Conservation (phyloP, 2,888 invertebrate species). For the Lydus trimaculatus region DNA sequence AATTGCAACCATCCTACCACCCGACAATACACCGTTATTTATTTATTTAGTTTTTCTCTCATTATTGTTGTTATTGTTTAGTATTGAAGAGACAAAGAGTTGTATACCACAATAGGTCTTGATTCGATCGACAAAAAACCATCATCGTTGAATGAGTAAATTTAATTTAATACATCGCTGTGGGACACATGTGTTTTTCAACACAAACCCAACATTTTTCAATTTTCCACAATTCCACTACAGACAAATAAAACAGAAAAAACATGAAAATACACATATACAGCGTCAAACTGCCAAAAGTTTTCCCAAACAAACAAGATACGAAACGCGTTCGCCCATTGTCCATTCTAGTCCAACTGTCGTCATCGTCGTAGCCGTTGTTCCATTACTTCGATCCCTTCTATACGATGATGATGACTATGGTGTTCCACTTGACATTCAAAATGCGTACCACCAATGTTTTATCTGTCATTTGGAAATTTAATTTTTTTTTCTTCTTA, state of each 20-base stretch:
- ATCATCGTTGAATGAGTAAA: constrained; percentile 20
- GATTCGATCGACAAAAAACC: background rate
- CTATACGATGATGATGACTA: background rate
- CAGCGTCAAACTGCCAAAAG: constrained; percentile 58
- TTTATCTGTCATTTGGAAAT: constrained; percentile 50
- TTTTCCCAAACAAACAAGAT: constrained; percentile 57
- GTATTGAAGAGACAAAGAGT: background rate
- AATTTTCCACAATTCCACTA: constrained; percentile 36
- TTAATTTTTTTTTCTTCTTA: constrained; percentile 43
- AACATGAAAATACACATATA: constrained; percentile 45
- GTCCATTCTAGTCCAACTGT: constrained; percentile 42
- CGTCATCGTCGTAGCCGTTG: constrained; percentile 24
- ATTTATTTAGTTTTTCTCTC: constrained; percentile 28
- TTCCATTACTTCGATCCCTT: constrained; percentile 33
- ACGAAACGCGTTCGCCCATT: constrained; percentile 46
- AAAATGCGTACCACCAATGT: constrained; percentile 46
- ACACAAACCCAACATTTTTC: constrained; percentile 43
- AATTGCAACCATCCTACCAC: constrained; percentile 52
- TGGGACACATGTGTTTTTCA: constrained; percentile 47
- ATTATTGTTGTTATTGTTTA: background rate
- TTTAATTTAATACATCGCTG: constrained; percentile 42
- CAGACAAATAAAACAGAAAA: constrained; percentile 35
- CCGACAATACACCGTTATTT: constrained; percentile 49
- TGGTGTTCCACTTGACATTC: constrained; percentile 49
- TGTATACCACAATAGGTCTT: constrained; percentile 19